phyloP scores from a whole-genome alignment of 2,113 vertebrate genomes.

The Puffinus mauretanicus region DNA sequence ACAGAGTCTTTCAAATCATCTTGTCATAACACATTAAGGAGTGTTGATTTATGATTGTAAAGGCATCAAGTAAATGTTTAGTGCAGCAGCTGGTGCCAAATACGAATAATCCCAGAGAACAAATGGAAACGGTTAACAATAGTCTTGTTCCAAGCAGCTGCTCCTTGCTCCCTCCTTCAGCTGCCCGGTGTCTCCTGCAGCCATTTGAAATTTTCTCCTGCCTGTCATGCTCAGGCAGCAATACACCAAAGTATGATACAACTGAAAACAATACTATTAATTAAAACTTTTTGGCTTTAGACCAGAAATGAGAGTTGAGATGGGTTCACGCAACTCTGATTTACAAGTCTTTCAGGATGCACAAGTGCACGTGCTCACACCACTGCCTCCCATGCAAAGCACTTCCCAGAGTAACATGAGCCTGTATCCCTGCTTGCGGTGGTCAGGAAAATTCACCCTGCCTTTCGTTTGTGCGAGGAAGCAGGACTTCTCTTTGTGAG shows the following conservation, averaged over 20 bases:
- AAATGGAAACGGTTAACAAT: not conserved
- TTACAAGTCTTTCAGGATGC: not conserved
- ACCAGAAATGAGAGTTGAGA: not conserved
- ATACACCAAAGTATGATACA: not conserved
- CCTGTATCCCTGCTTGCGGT: not conserved
- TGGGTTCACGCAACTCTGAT: not conserved
- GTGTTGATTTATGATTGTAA: conserved; percentile 10
- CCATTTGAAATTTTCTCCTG: not conserved
- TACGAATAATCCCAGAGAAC: not conserved
- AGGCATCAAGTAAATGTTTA: conserved; percentile 34
- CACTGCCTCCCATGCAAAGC: not conserved
- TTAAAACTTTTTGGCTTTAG: not conserved
- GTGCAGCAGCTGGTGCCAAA: not conserved
- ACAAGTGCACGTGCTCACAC: not conserved
- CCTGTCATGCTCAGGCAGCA: not conserved
- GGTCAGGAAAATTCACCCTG: not conserved
- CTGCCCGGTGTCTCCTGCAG: not conserved
- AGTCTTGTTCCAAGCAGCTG: conserved; percentile 23
- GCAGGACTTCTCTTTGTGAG: not conserved
- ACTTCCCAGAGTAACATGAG: not conserved
- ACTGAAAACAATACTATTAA: not conserved
- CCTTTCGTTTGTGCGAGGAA: rapidly evolving
- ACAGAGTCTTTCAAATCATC: not conserved
- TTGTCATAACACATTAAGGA: conserved; percentile 27
- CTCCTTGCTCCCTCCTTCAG: not conserved